These are phyloP conservation scores for Cantharis rustica DNA, from an alignment of 2,888 invertebrate genomes.

Conservation along the genomic window DNA sequence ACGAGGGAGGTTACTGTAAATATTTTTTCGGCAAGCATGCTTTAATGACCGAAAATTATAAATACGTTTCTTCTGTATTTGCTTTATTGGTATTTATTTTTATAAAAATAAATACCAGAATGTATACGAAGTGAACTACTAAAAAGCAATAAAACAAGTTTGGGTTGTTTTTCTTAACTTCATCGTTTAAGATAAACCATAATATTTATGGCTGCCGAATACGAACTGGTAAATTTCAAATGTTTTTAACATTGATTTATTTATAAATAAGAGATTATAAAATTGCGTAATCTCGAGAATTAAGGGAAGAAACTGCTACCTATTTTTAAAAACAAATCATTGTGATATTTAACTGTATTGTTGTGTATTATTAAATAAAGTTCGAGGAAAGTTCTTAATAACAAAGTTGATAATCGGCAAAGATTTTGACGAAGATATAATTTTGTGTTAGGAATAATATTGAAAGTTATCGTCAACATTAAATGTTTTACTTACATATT, in stretches of 20 bases:
- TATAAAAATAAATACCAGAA: not conserved
- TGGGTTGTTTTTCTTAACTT: not conserved
- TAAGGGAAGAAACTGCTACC: too few species aligned
- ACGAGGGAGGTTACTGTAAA: not conserved
- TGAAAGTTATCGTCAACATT: not conserved
- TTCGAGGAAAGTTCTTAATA: not conserved
- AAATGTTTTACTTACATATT: not conserved
- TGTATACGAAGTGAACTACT: not conserved
- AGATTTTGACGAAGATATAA: not conserved
- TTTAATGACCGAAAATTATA: not conserved
- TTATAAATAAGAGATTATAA: not conserved
- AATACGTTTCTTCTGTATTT: not conserved
- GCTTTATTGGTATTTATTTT: not conserved
- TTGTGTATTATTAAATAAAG: not conserved
- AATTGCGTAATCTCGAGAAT: not conserved
- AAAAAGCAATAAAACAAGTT: not conserved
- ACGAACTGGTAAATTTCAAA: not conserved
- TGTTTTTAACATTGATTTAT: not conserved
- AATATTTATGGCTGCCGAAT: not conserved
- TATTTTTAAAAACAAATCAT: not conserved
- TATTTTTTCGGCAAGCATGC: not conserved
- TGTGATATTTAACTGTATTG: not conserved
- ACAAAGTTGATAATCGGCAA: not conserved
- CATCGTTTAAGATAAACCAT: not conserved
- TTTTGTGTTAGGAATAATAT: not conserved